Evolutionary conservation across 2,113 vertebrate species (phyloP).

Genomic region (Mesembrinibis cayennensis): DNA sequence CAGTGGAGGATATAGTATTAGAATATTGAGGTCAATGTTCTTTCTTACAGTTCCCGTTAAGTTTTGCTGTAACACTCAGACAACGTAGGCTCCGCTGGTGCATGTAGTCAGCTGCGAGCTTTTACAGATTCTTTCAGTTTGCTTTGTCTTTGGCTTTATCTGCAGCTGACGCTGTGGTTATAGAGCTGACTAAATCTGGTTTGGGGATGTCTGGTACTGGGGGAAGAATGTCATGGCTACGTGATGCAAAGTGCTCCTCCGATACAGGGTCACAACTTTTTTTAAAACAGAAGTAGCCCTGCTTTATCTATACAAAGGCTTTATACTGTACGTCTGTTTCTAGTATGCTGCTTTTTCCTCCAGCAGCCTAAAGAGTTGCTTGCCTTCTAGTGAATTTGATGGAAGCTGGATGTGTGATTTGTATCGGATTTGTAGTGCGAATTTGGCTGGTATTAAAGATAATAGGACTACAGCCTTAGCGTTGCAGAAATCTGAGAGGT

Average conservation of each 20-base stretch:
- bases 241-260: background rate
- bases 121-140: background rate
- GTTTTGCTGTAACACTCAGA: background rate
- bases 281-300: background rate
- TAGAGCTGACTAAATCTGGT: background rate
- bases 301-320: background rate
- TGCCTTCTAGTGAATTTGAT: background rate
- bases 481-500: background rate
- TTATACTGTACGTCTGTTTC: background rate
- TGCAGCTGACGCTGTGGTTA: background rate
- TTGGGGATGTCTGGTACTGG: background rate
- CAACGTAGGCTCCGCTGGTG: background rate
- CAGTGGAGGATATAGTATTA: background rate
- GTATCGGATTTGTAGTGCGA: background rate
- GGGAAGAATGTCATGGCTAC: background rate
- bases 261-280: background rate
- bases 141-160: background rate
- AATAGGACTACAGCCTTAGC: background rate
- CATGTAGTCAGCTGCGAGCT: background rate
- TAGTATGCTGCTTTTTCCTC: background rate
- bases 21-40: background rate
- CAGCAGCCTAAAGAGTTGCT: fast-evolving
- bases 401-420: background rate
- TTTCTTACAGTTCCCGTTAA: background rate
- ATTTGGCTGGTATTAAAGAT: background rate